phyloP scores from a whole-genome alignment of 1,140 invertebrate species.

The Neodiprion lecontei region DNA sequence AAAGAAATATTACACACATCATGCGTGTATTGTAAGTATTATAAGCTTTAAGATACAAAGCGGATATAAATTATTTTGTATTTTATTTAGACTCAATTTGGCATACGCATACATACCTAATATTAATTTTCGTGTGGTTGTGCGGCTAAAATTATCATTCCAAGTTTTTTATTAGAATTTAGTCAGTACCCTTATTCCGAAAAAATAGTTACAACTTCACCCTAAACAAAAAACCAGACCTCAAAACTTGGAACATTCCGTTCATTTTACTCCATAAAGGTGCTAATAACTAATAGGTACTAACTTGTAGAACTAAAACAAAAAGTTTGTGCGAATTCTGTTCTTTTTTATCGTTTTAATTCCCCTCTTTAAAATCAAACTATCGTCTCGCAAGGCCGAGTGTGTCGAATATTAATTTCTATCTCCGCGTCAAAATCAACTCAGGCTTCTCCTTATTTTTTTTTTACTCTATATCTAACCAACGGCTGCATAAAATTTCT shows the following conservation, averaged over 20 bases:
- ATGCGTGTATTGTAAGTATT: neutral
- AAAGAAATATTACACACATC: neutral
- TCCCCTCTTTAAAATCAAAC: neutral
- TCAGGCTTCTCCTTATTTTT: neutral
- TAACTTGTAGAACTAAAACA: neutral
- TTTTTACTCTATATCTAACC: neutral
- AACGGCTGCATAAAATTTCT: too few relatives aligned
- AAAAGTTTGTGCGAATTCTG: neutral
- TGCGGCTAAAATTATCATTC: neutral
- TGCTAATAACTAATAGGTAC: slow-evolving; percentile 5
- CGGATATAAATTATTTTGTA: neutral
- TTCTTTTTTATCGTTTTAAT: neutral
- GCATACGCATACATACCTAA: neutral
- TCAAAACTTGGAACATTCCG: neutral
- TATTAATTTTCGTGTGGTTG: neutral
- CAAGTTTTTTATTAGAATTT: neutral
- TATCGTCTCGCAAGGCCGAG: neutral
- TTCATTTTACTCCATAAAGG: neutral
- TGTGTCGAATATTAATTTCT: neutral
- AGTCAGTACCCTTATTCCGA: neutral
- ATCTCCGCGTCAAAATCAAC: neutral
- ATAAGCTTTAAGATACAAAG: neutral
- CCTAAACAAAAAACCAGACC: too few relatives aligned
- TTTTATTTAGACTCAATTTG: neutral
- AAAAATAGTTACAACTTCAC: neutral